Evolutionary conservation across 2,113 vertebrate species (phyloP).

Genomic region (Xerus inauris): DNA sequence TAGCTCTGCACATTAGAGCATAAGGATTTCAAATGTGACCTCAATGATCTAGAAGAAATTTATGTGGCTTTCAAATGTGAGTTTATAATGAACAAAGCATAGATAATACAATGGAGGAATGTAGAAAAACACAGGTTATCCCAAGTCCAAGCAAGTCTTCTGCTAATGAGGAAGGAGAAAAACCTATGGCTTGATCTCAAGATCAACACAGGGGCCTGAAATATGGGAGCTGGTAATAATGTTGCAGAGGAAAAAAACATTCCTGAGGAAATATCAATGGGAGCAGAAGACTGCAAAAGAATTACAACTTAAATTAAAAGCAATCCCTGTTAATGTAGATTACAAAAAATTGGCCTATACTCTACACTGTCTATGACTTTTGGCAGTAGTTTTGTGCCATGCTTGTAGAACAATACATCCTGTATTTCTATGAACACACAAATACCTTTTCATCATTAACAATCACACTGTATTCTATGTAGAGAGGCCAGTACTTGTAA

Average conservation of each 20-base stretch:
- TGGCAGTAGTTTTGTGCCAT: slow-evolving; percentile 32
- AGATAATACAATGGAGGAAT: background rate
- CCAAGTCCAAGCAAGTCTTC: background rate
- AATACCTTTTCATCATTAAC: slow-evolving; percentile 12
- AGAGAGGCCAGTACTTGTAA: background rate
- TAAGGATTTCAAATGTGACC: background rate
- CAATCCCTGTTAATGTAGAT: background rate
- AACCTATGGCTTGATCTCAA: slow-evolving; percentile 3
- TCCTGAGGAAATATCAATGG: background rate
- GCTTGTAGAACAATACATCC: slow-evolving; percentile 42
- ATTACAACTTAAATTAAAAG: slow-evolving; percentile 64
- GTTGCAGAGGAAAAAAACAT: background rate
- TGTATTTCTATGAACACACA: slow-evolving; percentile 58
- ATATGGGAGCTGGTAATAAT: background rate
- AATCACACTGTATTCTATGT: background rate
- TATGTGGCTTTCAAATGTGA: background rate
- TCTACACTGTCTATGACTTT: background rate
- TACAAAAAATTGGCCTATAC: background rate
- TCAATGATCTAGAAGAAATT: background rate
- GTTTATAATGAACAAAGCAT: background rate
- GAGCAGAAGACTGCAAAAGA: background rate
- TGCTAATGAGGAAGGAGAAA: slow-evolving; percentile 18
- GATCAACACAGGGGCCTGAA: slow-evolving; percentile 1
- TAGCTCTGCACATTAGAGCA: background rate
- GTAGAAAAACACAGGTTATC: background rate